These are phyloP conservation scores for Nysson spinosus DNA, from an alignment of 2,888 invertebrate species.

Conservation along the genomic window DNA sequence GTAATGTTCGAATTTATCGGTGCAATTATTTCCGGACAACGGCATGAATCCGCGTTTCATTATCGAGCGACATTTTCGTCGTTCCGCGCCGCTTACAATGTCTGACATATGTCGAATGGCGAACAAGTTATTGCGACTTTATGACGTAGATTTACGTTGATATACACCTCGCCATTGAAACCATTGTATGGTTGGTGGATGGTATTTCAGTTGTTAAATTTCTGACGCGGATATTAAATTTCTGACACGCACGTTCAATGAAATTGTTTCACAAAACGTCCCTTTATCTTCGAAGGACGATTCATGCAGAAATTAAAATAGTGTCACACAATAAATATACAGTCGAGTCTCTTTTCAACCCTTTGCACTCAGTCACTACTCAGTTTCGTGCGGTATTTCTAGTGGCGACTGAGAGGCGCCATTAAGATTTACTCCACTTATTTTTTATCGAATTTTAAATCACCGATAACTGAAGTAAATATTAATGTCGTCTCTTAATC, in stretches of 20 bases:
- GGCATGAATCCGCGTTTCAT: conserved; percentile 11
- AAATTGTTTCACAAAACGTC: too few species aligned
- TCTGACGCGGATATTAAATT: neutral
- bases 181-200: neutral
- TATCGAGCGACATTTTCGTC: conserved; percentile 6
- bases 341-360: too few species aligned
- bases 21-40: conserved; percentile 23
- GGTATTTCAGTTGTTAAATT: neutral
- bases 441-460: too few species aligned
- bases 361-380: too few species aligned
- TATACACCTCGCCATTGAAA: neutral
- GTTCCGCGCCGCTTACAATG: conserved; percentile 7
- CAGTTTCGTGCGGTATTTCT: too few species aligned
- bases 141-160: neutral
- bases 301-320: neutral
- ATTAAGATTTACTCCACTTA: too few species aligned
- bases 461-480: too few species aligned
- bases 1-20: conserved; percentile 20
- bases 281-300: too few species aligned
- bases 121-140: conserved; percentile 23
- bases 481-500: too few species aligned
- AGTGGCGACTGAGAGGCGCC: too few species aligned
- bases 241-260: conserved; percentile 7
- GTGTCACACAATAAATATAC: too few species aligned
- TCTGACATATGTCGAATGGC: conserved; percentile 20